Base-by-base conservation (phyloP, 2,888 invertebrate genomes). In the Ligdia adustata region DNA sequence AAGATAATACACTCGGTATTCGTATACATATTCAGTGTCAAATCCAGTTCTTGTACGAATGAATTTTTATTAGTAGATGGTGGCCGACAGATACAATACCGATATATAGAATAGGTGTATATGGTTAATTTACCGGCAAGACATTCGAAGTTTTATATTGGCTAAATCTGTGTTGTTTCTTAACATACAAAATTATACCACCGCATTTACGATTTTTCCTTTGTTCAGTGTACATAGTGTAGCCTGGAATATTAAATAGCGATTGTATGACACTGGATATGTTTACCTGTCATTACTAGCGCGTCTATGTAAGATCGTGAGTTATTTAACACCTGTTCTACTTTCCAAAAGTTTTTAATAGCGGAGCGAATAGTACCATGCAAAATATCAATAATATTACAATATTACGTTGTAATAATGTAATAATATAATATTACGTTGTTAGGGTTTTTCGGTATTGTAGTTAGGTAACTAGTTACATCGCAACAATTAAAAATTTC, bases 291-390 rank as follows among this genome's bases (percentile, higher is more conserved):
- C 1, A 33, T n/a, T 7, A 27, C 18, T 18, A 41, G n/a, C 2
- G 33, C 27, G 6, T 41, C 33, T 6, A 41, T 33, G 11, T 11
- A n/a, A 26, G 26, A 24, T n/a, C 12, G 16, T 4, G 27, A 27
- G 6, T 11, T 11, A 13, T 5, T 11, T n/a, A 33, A 2, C 3
- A 41, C 14, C 15, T 26, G n/a, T 41, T 41, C 41, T 4, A 41
- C 3, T 18, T 41, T 41, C 9, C 27, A 22, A 7, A 41, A 41
- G 13, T 41, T 32, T 41, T 41, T 33, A 5, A 15, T 13, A 0
- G 20, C 27, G 1, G 27, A 41, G 5, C 32, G 32, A 16, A 33
- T 33, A 6, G 32, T 41, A 6, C 31, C 32, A 20, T 40, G 40
- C 4, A 40, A 15, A 11, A n/a, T n/a, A n/a, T n/a, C n/a, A n/a